Base-by-base conservation (phyloP, 2,888 invertebrate species). In the Amiota minor region DNA sequence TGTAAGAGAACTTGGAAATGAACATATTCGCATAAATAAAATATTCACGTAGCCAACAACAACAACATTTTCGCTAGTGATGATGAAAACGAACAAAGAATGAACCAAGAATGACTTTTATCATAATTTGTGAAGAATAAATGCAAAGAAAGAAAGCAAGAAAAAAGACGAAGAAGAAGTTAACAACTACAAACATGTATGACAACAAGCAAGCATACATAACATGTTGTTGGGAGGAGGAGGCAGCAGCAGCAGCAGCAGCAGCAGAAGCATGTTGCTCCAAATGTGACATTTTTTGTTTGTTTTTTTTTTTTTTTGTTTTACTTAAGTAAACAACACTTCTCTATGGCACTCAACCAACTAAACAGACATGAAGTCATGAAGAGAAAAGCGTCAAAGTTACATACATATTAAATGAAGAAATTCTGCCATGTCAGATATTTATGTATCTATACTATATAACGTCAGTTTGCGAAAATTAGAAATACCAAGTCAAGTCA, bases 211-310 rank as follows among this genome's bases (percentile, higher is more conserved):
- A 50, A 55, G 56, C 56, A 9, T 18, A 14, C 18, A 59, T 59
- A 20, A 59, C 16, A 59, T 59, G 56, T 46, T 65, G 14, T 35
- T 47, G 47, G 47, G 18, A 8, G 35, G 18, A 65, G 45, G 16
- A 10, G 18, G 18, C 18, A 59, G 18, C n/a, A 64, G n/a, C 35
- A 64, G 16, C 18, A 47, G 18, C 18, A 59, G 18, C n/a, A 64
- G n/a, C 35, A 64, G 3, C 62, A 45, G 8, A 46, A 46, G 16
- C 64, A 47, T 16, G 23, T 23, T 65, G 65, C 65, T 65, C 47
- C 47, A 65, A 46, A 65, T 65, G 65, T 47, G 65, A 65, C 65
- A 65, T 12, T 47, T 65, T 65, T n/a, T n/a, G n/a, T n/a, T n/a
- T n/a, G n/a, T n/a, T n/a, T n/a, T n/a, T n/a, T n/a, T n/a, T n/a